phyloP scores from a whole-genome alignment of 37 sponge, comb jelly and placozoan species.

The Tethya wilhelma region DNA sequence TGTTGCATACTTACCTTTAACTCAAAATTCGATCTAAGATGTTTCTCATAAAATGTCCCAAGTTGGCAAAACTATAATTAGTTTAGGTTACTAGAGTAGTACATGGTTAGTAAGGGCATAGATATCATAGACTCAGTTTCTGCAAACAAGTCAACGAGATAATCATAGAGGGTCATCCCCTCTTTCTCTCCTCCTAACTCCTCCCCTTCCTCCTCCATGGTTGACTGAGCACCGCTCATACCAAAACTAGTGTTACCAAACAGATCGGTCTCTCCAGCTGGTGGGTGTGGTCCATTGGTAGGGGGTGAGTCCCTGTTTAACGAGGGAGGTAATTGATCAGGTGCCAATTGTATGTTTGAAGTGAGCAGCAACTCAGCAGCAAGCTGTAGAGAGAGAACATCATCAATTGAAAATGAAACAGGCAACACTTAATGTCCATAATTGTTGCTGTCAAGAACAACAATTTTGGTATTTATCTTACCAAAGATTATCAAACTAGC shows the following conservation, averaged over 20 bases:
- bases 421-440: neutral
- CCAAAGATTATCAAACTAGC: too few relatives aligned
- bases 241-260: neutral
- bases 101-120: too few relatives aligned
- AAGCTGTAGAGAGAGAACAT: neutral
- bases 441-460: too few relatives aligned
- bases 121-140: conserved; percentile 25
- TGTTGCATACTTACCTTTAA: too few relatives aligned
- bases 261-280: neutral
- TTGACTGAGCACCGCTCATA: neutral
- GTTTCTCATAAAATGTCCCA: too few relatives aligned
- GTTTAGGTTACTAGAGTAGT: too few relatives aligned
- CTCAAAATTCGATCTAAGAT: too few relatives aligned
- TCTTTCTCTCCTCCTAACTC: neutral
- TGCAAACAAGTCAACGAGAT: conserved; percentile 59
- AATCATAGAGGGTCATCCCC: conserved; percentile 37
- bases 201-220: neutral
- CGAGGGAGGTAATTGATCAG: conserved; percentile 3
- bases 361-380: conserved; percentile 26
- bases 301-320: neutral
- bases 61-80: too few relatives aligned
- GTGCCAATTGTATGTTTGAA: neutral
- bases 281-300: neutral
- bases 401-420: neutral
- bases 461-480: too few relatives aligned